A percentile compares a stretch with the other conserved stretches of the same genome.
Conservation (phyloP, 1,140 invertebrate species). For the Calliphora vicina region DNA sequence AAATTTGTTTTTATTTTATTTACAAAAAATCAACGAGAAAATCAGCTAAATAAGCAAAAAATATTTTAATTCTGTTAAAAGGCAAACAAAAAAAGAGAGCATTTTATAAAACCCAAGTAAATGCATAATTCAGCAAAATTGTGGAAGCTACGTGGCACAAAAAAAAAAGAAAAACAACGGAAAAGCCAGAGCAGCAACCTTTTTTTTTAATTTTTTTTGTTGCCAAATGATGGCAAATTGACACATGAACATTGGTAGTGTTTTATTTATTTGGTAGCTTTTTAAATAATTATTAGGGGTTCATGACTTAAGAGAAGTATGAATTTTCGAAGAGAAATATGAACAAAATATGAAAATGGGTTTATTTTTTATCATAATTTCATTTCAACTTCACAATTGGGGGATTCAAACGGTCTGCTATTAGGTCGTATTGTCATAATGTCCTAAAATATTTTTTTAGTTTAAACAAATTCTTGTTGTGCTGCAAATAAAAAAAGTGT, state of each 20-base stretch:
- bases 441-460: too few species aligned
- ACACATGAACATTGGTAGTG: slow-evolving; percentile 20
- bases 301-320: too few species aligned
- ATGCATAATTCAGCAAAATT: slow-evolving; percentile 29
- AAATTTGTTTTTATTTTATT: slow-evolving; percentile 11
- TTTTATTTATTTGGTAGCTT: background rate
- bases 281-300: background rate
- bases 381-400: too few species aligned
- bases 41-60: slow-evolving; percentile 28
- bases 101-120: slow-evolving; percentile 18
- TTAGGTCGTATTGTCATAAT: too few species aligned
- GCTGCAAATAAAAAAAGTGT: too few species aligned
- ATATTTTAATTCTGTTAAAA: slow-evolving; percentile 29
- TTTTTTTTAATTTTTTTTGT: background rate
- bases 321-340: too few species aligned
- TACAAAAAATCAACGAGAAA: background rate
- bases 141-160: background rate
- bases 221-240: slow-evolving; percentile 23
- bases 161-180: background rate
- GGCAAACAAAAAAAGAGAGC: background rate
- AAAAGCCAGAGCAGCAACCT: slow-evolving; percentile 3
- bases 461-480: too few species aligned
- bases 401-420: too few species aligned
- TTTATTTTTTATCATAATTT: too few species aligned
- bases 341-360: too few species aligned